phyloP scores from a whole-genome alignment of 2,113 vertebrate genomes.

The Apaloderma vittatum region DNA sequence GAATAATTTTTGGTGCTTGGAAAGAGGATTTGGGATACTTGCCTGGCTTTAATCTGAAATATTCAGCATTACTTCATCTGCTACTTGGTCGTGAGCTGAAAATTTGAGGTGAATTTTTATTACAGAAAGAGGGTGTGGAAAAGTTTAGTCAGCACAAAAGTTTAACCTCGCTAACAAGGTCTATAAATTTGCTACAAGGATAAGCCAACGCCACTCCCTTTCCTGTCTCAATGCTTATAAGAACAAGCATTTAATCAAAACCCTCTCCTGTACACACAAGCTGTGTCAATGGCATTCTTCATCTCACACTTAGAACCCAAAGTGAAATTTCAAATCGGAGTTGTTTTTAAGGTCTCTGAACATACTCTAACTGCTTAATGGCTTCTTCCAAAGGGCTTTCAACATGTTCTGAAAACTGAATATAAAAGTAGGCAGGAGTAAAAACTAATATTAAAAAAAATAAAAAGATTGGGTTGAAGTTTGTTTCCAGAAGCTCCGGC shows the following conservation, averaged over 20 bases:
- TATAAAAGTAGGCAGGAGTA: slow-evolving; percentile 9
- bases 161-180: slow-evolving; percentile 34
- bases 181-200: slow-evolving; percentile 14
- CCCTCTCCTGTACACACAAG: neutral
- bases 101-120: slow-evolving; percentile 33
- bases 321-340: neutral
- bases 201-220: slow-evolving; percentile 41
- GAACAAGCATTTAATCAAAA: slow-evolving; percentile 23
- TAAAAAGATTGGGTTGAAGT: neutral
- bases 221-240: neutral
- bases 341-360: neutral
- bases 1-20: neutral
- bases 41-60: neutral
- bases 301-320: neutral
- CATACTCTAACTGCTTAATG: neutral
- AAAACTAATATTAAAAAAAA: neutral
- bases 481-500: neutral
- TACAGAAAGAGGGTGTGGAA: slow-evolving; percentile 33
- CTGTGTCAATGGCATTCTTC: neutral
- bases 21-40: neutral
- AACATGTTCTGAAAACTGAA: neutral
- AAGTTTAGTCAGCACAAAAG: slow-evolving; percentile 32
- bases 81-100: neutral
- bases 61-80: neutral
- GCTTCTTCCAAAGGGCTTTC: slow-evolving; percentile 10